A percentile compares a stretch with the other conserved stretches of the same genome.
Evolutionary conservation across 2,113 vertebrate species (phyloP).

Genomic region (Notechis scutatus): DNA sequence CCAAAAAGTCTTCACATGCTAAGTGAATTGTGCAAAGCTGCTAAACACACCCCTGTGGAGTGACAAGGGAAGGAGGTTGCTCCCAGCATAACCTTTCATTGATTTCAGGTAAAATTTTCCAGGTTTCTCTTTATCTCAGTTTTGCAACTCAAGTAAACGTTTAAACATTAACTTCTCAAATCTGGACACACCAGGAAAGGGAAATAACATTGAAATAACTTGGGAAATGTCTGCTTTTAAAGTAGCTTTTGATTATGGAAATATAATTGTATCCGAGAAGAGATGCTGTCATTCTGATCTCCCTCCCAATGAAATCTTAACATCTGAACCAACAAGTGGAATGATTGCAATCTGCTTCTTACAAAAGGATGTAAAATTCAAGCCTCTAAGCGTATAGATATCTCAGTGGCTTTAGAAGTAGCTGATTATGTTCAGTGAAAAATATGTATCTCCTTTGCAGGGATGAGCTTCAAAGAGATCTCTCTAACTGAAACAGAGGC

Average conservation of each 20-base stretch:
- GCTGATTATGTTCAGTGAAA: neutral
- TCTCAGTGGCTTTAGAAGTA: neutral
- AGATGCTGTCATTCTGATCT: neutral
- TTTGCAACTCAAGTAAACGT: neutral
- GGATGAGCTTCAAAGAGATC: neutral
- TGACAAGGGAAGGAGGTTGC: neutral
- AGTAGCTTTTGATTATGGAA: neutral
- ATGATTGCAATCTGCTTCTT: neutral
- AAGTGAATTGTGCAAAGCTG: neutral
- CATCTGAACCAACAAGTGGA: neutral
- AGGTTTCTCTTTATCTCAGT: neutral
- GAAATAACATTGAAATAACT: neutral
- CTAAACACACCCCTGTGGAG: neutral
- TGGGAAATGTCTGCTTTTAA: neutral
- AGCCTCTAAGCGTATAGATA: neutral
- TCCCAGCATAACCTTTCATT: neutral
- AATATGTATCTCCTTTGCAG: neutral
- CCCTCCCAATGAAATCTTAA: neutral
- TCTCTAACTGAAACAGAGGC: neutral
- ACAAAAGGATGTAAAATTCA: neutral
- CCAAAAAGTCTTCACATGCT: neutral
- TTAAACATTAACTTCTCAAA: neutral
- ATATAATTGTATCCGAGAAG: neutral
- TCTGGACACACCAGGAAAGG: neutral
- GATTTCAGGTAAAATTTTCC: neutral